These are phyloP conservation scores for Encarsia formosa DNA, from an alignment of 2,888 invertebrate genomes.

Conservation along the genomic window DNA sequence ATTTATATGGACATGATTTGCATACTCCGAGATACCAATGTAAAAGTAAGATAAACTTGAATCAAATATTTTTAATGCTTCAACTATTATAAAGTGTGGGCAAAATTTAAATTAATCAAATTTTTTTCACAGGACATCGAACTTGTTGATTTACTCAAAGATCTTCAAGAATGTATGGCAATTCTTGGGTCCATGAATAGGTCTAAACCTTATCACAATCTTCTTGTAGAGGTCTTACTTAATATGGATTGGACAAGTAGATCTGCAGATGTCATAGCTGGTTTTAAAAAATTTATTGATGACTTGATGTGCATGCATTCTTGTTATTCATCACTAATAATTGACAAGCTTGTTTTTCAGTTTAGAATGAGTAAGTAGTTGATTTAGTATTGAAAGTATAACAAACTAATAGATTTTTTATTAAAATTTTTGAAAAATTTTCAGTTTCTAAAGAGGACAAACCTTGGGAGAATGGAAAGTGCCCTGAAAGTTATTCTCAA, in stretches of 20 bases:
- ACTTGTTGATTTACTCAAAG: constrained; percentile 55
- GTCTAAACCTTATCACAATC: constrained; percentile 56
- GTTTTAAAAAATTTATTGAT: constrained; percentile 62
- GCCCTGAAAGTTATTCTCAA: constrained; percentile 55
- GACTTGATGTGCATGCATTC: constrained; percentile 68
- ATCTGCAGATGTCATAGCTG: constrained; percentile 52
- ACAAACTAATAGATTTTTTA: constrained; percentile 13
- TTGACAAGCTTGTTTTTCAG: constrained; percentile 59
- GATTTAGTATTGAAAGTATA: constrained; percentile 1
- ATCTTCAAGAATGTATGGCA: constrained; percentile 59
- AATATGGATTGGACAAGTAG: constrained; percentile 59
- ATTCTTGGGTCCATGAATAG: constrained; percentile 56
- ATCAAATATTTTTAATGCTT: not conserved
- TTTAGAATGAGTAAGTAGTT: constrained; percentile 58
- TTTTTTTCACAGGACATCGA: constrained; percentile 55
- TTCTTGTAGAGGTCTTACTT: constrained; percentile 61
- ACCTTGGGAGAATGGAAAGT: constrained; percentile 61
- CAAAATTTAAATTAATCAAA: not conserved
- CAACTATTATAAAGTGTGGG: not conserved
- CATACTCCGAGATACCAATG: constrained; percentile 53
- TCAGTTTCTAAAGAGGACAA: constrained; percentile 51
- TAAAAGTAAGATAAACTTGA: constrained; percentile 41
- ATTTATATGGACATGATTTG: constrained; percentile 56
- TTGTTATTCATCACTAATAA: constrained; percentile 60
- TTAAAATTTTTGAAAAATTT: constrained; percentile 6